Conservation (phyloP, 1,140 invertebrate genomes). For the Leptinotarsa lineolata region DNA sequence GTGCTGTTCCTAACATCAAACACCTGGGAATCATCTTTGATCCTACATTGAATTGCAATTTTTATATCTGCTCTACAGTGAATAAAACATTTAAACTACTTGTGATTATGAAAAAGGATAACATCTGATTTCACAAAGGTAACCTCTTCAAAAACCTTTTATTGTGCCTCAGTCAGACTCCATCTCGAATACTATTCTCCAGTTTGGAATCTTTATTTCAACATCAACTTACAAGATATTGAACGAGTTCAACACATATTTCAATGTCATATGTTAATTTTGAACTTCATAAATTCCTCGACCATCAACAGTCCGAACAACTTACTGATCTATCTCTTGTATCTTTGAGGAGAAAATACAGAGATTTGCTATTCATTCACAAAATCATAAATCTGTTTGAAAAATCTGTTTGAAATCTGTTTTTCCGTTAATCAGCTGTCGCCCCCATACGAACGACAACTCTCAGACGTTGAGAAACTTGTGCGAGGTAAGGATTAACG, state of each 20-base stretch:
- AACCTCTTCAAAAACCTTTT: not conserved
- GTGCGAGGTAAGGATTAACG: too few species aligned
- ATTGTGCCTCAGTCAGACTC: conserved; percentile 2
- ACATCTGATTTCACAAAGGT: conserved; percentile 10
- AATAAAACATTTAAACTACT: not conserved
- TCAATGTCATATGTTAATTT: not conserved
- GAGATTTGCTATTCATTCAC: too few species aligned
- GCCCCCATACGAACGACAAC: too few species aligned
- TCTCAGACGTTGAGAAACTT: too few species aligned
- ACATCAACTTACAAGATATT: conserved; percentile 4
- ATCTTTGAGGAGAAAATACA: conserved; percentile 1
- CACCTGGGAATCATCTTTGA: conserved; percentile 7
- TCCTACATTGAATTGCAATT: conserved; percentile 1
- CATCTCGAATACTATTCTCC: conserved; percentile 11
- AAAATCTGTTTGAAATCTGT: too few species aligned
- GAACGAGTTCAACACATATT: conserved; percentile 1
- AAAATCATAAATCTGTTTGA: too few species aligned
- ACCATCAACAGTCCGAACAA: conserved; percentile 4
- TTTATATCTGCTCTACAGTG: not conserved
- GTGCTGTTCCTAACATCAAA: conserved; percentile 9
- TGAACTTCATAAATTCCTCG: not conserved
- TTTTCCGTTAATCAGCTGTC: too few species aligned
- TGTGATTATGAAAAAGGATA: not conserved
- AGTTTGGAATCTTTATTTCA: conserved; percentile 2
- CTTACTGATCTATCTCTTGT: conserved; percentile 1